phyloP scores from a whole-genome alignment of 2,888 invertebrate species.

The Bruchidius siliquastri region DNA sequence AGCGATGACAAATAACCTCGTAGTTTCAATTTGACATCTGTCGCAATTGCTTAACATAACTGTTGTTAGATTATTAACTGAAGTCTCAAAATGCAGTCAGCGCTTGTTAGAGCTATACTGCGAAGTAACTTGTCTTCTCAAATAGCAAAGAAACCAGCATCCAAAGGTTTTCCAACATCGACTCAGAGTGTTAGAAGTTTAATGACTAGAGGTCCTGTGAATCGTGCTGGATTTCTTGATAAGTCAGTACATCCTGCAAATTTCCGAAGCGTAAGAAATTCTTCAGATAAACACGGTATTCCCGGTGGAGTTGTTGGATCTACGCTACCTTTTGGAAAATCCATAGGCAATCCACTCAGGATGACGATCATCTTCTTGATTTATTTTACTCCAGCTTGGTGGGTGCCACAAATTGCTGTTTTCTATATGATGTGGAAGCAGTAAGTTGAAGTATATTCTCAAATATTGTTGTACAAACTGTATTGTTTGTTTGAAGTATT shows the following conservation, averaged over 20 bases:
- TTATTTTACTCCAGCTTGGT: constrained; percentile 67
- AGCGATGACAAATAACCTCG: too few species aligned
- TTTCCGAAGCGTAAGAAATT: neutral
- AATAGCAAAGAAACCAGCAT: neutral
- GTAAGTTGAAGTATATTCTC: neutral
- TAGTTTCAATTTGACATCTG: neutral
- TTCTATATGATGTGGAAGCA: constrained; percentile 60
- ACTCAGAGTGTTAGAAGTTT: neutral
- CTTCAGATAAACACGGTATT: neutral
- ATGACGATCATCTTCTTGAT: constrained; percentile 61
- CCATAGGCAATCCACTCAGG: constrained; percentile 62
- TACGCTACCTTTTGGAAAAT: constrained; percentile 63
- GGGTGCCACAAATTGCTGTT: constrained; percentile 65
- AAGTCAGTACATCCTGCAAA: neutral
- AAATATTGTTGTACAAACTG: neutral
- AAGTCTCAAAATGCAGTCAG: neutral
- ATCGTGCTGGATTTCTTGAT: neutral
- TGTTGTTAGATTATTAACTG: neutral
- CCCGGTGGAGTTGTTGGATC: neutral
- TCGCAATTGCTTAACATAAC: neutral
- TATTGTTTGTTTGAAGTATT: neutral
- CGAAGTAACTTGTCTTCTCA: neutral
- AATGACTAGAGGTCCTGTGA: neutral
- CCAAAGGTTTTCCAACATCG: neutral
- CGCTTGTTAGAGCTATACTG: neutral